Evolutionary conservation across 30 jellyfish, hydroid and myxozoan species (phyloP), one percentile per base, ranked within the genome.

Genomic region (Morbakka virulenta): DNA sequence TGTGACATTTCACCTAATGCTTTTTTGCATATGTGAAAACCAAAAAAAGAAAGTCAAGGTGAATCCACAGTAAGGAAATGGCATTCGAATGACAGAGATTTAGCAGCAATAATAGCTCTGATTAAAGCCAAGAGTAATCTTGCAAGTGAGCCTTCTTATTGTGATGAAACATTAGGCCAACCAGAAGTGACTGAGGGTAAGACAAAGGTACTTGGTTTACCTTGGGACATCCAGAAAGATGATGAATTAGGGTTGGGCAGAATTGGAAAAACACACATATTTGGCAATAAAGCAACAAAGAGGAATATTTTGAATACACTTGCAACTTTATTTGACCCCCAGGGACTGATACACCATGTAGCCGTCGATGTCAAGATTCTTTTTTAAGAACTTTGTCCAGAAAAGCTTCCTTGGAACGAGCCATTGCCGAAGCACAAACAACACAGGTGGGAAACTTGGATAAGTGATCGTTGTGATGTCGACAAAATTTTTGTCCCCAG

Each of bases 321-420:
- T 3, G 69, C 23, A 53, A 53, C 25, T n/a, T n/a, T n/a, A n/a
- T n/a, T n/a, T n/a, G n/a, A n/a, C n/a, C n/a, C n/a, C n/a, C n/a
- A n/a, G n/a, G n/a, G n/a, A n/a, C n/a, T n/a, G n/a, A n/a, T n/a
- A n/a, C n/a, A 32, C 21, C 25, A 53, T 53, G 21, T 53, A 3
- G 69, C 11, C 31, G 69, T 53, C 25, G 31, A 21, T 12, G 87
- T 78, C 2, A 76, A 76, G 22, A 27, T 57, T 3, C 35, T 76
- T 0, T 76, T 57, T 34, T 78, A 76, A 24, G 78, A 76, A 6
- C 3, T 76, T 2, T 76, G 78, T 32, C 24, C 0, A 25, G 78
- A 76, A 0, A 33, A 20, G 1, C 20, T 76, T 9, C 78, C 47
- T 14, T 76, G 87, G 87, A 78, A 76, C 35, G 78, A 57, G 28